A percentile compares a stretch with the other conserved stretches of the same genome.
phyloP scores from a whole-genome alignment of 92 coral and sea anemone genomes.

The Micromussa lordhowensis region DNA sequence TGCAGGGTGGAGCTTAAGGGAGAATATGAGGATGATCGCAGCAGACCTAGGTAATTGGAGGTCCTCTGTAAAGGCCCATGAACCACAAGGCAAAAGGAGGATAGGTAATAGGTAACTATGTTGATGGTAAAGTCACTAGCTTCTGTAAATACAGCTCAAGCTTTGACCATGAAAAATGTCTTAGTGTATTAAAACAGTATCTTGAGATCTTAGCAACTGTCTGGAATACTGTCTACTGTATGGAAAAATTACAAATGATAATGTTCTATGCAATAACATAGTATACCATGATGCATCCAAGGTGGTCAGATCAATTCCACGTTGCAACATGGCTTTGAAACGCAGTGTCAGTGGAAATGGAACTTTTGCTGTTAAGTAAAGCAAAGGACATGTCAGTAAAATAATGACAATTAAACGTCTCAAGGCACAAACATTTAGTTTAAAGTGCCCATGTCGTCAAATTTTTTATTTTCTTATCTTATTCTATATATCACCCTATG shows the following conservation, averaged over 20 bases:
- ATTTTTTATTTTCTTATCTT: no score
- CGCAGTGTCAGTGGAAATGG: conserved; percentile 98
- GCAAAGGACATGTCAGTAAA: background rate
- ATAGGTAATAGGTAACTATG: no score
- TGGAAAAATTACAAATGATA: background rate
- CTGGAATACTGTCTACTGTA: no score
- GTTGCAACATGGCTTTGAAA: conserved; percentile 99
- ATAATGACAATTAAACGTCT: no score
- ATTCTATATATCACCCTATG: no score
- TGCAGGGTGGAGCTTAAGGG: no score
- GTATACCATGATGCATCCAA: conserved; percentile 96
- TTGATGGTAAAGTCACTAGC: background rate
- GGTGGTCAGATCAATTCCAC: conserved; percentile 94
- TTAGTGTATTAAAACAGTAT: background rate
- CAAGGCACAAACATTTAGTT: no score
- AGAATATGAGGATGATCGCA: no score
- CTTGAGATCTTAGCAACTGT: background rate
- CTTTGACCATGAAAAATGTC: background rate
- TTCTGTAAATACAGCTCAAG: background rate
- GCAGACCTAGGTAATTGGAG: no score
- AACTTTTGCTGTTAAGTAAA: conserved; percentile 81
- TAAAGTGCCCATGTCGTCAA: no score
- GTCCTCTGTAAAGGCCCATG: no score
- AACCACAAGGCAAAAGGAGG: no score
- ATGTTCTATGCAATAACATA: background rate